Evolutionary conservation across 2,888 invertebrate species (phyloP).

Genomic region (Pristionchus entomophagus): DNA sequence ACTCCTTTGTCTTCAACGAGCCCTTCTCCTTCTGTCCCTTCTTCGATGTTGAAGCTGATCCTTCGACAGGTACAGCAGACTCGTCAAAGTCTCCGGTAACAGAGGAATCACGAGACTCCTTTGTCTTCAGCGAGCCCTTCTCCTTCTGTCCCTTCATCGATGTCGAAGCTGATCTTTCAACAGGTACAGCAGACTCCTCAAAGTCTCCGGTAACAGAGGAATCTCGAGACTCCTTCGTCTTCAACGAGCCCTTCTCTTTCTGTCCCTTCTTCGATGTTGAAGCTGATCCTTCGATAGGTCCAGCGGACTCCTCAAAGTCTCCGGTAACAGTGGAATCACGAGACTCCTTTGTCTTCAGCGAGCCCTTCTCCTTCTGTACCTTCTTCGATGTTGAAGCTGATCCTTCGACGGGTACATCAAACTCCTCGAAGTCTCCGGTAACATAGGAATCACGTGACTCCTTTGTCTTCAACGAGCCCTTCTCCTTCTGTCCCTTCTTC

Average conservation of each 20-base stretch:
- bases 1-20: not conserved
- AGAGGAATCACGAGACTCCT: not conserved
- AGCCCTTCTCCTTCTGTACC: not conserved
- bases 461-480: not conserved
- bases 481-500: not conserved
- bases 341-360: slow-evolving; percentile 1
- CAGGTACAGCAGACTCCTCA: slow-evolving; percentile 29
- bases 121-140: not conserved
- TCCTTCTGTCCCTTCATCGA: not conserved
- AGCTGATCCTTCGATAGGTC: not conserved
- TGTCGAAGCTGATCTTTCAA: not conserved
- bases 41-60: not conserved
- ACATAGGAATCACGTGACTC: not conserved
- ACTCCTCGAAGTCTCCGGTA: not conserved
- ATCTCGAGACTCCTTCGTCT: not conserved
- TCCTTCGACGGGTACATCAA: slow-evolving; percentile 16
- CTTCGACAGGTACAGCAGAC: not conserved
- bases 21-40: not conserved
- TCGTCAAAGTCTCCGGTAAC: not conserved
- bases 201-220: not conserved
- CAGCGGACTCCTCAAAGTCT: not conserved
- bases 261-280: not conserved
- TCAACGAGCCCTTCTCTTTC: not conserved
- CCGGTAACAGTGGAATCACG: not conserved
- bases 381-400: not conserved